Evolutionary conservation across 2,888 invertebrate species (phyloP), one percentile per base, ranked within the genome.

Genomic region (Lobophora halterata): DNA sequence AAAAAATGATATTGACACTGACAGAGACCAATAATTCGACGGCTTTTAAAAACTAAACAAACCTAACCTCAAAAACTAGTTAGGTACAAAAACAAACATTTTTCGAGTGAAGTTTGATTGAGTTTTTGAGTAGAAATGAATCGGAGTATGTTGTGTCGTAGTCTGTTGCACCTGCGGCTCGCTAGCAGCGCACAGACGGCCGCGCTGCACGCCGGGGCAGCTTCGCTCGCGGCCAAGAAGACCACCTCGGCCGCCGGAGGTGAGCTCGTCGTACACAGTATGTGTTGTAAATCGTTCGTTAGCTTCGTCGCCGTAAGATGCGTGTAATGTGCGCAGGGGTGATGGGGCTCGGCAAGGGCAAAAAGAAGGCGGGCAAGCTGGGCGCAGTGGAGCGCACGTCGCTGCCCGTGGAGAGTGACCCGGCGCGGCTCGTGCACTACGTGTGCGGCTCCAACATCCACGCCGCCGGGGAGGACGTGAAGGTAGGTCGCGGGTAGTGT

Each of bases 371-470:
- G 0, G 91, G 90, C 5, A 92, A 92, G 73, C 55, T 90, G 1
- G 90, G 91, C 0, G 61, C 89, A 5, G 85, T 91, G 60, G 93
- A 95, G 65, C 95, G 94, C 72, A 91, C 89, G 59, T 79, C 90
- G 16, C 71, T 96, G 43, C 94, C 95, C 0, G 97, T 97, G 1
- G 97, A 97, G 85, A 94, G 91, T 0, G 97, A 98, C 79, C 89
- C 93, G 0, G 77, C 91, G 11, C 94, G 91, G 69, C 85, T 98
- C 13, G 90, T 93, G 0, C 91, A 83, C 36, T 93, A 90, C 65
- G 93, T 94, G 4, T 97, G 97, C 60, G 98, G 98, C 1, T 93
- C 93, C 37, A 97, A 98, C 71, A 92, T 96, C 33, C 88, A 90
- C 42, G 91, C 91, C 65, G 92, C 93, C 6, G 94, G 96, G 0